Evolutionary conservation across 2,888 invertebrate genomes (phyloP).

Genomic region (Pollenia angustigena): DNA sequence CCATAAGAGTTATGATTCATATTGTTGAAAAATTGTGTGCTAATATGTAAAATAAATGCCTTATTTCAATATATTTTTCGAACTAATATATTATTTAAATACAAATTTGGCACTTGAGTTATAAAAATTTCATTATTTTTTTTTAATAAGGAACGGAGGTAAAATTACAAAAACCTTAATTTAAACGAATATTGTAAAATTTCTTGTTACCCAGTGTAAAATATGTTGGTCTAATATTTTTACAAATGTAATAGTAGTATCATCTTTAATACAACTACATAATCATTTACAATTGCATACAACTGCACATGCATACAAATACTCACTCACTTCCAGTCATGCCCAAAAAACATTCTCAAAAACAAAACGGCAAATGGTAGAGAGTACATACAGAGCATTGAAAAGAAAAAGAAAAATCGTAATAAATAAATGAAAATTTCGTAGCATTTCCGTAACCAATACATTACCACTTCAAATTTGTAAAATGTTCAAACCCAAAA

Average conservation of each 20-base stretch:
- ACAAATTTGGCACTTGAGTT: no score
- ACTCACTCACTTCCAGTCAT: background rate
- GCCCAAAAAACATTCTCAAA: conserved; percentile 5
- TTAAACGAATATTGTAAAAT: no score
- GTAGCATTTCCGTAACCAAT: conserved; percentile 72
- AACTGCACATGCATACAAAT: conserved; percentile 24
- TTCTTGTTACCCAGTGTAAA: no score
- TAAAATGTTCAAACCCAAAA: conserved; percentile 62
- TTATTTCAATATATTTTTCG: no score
- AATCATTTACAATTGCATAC: conserved; percentile 55
- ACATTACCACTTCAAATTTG: conserved; percentile 71
- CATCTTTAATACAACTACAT: conserved; percentile 60
- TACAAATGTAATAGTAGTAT: conserved; percentile 60
- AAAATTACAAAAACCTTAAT: no score
- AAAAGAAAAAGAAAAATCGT: conserved; percentile 39
- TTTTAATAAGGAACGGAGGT: no score
- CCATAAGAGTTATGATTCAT: no score
- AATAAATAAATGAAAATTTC: conserved; percentile 66
- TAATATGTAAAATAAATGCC: no score
- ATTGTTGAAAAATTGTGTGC: no score
- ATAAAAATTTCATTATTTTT: no score
- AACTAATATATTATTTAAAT: no score
- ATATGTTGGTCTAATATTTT: conserved; percentile 11
- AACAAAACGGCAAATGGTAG: conserved; percentile 30
- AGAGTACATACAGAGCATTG: conserved; percentile 3